Evolutionary conservation across 1,140 invertebrate genomes (phyloP), one percentile per base, ranked within the genome.

Genomic region (Caenorhabditis latens): DNA sequence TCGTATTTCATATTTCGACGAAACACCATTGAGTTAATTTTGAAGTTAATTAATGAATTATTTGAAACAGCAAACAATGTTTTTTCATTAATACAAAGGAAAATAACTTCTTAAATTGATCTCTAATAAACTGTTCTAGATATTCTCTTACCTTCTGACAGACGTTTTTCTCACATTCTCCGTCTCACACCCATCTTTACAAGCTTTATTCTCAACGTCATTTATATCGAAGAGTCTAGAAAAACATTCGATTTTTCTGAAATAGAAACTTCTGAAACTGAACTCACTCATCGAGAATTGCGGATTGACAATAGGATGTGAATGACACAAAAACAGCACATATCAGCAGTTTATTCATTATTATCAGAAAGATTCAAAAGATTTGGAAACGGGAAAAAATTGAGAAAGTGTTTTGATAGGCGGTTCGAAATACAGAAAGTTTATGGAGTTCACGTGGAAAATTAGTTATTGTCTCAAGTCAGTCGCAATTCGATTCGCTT

Each of bases 401-500:
- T 5, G n/a, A 58, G 61, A 6, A 86, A 42, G 16, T 55, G 19
- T 32, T n/a, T n/a, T n/a, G n/a, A n/a, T 32, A 32, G 32, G 32
- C 32, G 32, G 32, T 32, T 32, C 32, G 32, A 32, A 1, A 2
- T 32, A 1, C 32, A 32, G 32, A 32, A 84, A 83, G 24, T 85
- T 48, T 53, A 53, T 14, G 11, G 11, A 53, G 11, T 3, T 14
- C 50, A 53, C 50, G 50, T 53, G 4, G 16, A 19, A 53, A 84
- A 14, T 21, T 42, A 24, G 19, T 46, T 21, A 57, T 82, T 88
- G 84, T 48, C 71, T 85, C n/a, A 84, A 75, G 21, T 85, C 71
- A 19, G 53, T 32, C 19, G 84, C 61, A 57, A 79, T 79, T 21
- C 71, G 71, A 79, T 87, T 88, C 11, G 84, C 67, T 14, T 65